Base-by-base conservation (phyloP, 2,113 vertebrate genomes). In the Panthera uncia region DNA sequence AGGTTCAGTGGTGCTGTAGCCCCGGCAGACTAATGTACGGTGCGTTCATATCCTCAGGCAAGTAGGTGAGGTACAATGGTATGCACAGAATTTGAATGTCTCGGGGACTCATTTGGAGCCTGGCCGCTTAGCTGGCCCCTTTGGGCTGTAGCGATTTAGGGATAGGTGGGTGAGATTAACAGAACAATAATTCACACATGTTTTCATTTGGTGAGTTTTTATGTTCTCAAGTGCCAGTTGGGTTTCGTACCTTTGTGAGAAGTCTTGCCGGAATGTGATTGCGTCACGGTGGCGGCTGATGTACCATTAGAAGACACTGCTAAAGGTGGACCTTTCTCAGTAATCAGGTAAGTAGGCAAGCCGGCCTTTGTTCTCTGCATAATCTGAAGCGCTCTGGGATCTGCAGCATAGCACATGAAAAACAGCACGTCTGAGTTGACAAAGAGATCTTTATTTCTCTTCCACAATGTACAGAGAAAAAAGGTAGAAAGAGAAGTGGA, bases 291-390 rank as follows among this genome's bases (percentile, higher is more conserved):
- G 91, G 81, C 94, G 97, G 95, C 89, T 87, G 87, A 94, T 94
- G 86, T 86, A 90, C 50, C 84, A 50, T 96, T 94, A 97, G 95
- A 96, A 97, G 97, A 94, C 80, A 73, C 73, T 95, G 89, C 95
- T 96, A 84, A 94, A 97, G 79, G 91, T 88, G 97, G 98, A 84
- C 93, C 68, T 91, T 98, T 97, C 92, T 84, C 92, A 96, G 97
- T 97, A 97, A 98, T 98, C 96, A 98, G 98, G 97, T 96, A 88
- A 98, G n/a, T 61, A 55, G 89, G 78, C 95, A 98, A 98, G 97
- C 57, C 68, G 95, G 85, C 95, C 96, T 98, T 98, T 98, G 97
- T 98, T 98, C 97, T 98, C 97, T 48, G 91, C 87, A 93, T 92
- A 98, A 98, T 90, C 25, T 90, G 65, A 97, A 91, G 94, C 96